phyloP scores from a whole-genome alignment of 1,140 invertebrate genomes.

The Choristoneura fumiferana region DNA sequence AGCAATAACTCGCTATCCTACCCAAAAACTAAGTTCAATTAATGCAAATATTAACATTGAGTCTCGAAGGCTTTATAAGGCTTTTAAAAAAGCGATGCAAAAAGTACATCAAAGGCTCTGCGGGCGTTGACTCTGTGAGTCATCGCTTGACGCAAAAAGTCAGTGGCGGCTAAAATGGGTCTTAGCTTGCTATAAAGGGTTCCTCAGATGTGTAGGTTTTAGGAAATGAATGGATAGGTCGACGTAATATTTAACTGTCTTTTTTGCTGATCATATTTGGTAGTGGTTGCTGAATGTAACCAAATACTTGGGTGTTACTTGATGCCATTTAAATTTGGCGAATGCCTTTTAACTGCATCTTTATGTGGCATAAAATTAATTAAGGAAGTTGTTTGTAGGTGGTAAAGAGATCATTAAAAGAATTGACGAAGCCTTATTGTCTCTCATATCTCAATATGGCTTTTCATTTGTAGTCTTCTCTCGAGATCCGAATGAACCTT shows the following conservation, averaged over 20 bases:
- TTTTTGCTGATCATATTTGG: background rate
- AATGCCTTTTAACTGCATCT: no score
- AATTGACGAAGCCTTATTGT: no score
- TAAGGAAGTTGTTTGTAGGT: no score
- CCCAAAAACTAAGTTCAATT: background rate
- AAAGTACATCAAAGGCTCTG: slow-evolving; percentile 35
- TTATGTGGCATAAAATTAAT: no score
- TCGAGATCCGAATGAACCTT: no score
- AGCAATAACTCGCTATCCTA: background rate
- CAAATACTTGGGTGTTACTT: background rate
- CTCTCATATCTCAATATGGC: no score
- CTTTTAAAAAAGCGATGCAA: slow-evolving; percentile 21
- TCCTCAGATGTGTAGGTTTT: background rate
- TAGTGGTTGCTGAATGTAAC: background rate
- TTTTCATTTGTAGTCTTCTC: no score
- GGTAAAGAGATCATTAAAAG: no score
- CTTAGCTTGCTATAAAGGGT: no score
- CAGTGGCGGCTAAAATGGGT: slow-evolving; percentile 34
- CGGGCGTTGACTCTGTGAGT: slow-evolving; percentile 53
- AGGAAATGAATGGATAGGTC: slow-evolving; percentile 9
- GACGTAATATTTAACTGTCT: background rate
- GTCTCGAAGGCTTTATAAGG: slow-evolving; percentile 1
- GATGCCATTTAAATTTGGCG: no score
- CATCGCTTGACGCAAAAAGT: slow-evolving; percentile 38
- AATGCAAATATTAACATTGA: slow-evolving; percentile 1